Evolutionary conservation across 2,797 vertebrate genomes (phyloP), one percentile per base, ranked within the genome.

Genomic region (Carduelis carduelis): DNA sequence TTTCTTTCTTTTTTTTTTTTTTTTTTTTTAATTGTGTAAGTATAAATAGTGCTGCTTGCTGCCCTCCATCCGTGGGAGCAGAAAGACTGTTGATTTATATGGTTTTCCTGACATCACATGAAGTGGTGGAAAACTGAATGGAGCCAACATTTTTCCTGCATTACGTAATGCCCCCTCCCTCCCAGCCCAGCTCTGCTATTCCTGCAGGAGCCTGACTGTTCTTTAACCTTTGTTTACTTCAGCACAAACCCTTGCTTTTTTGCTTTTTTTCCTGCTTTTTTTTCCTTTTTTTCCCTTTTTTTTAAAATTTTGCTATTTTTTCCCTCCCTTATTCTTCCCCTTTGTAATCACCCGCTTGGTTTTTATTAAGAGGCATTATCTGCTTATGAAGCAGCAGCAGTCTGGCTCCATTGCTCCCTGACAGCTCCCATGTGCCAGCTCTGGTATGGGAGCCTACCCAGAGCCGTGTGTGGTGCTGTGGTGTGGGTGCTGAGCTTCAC

Each of bases 91-190:
- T 97, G 96, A 97, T 97, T 96, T 97, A 96, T 97, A 96, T 97
- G 96, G 94, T 91, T 97, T 97, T 97, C 92, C 96, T 97, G 95
- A 97, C 94, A 95, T 97, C 97, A 97, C 94, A 96, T 97, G 96
- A 95, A 97, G 96, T 95, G 87, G 90, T 96, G 97, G 93, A 96
- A 96, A 97, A 96, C 90, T 93, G 96, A 97, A 96, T 86, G 83
- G 94, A 96, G 97, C 97, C 97, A 96, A 96, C 97, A 97, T 97
- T 97, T 97, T 97, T 97, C 93, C 94, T 96, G 97, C 93, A 97
- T 97, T 97, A 97, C 95, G 81, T 95, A 96, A 96, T 97, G 88
- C 89, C 88, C 75, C 93, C 85, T 93, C 95, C 95, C 93, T 96
- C 89, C 71, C 82, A 9, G 87, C 90, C 81, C 68, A 94, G 91